Percentiles rank a stretch among this genome's conserved stretches.
Evolutionary conservation across 2,888 invertebrate species (phyloP).

Genomic region (Pristionchus mayeri): DNA sequence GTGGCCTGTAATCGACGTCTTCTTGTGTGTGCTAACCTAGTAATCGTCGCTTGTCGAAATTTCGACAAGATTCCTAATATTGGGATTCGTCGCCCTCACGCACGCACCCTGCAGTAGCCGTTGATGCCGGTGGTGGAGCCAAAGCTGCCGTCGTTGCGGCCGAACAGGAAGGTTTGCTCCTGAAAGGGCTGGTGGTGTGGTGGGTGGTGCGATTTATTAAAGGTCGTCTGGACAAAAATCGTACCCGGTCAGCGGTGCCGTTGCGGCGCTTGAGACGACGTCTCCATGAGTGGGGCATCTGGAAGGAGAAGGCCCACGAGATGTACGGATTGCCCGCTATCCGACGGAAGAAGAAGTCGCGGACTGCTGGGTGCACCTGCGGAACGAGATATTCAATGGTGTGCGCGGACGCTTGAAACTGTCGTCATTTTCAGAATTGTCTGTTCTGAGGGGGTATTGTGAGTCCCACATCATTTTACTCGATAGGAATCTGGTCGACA

Average conservation of each 20-base stretch:
- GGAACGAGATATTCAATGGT: background rate
- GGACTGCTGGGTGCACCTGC: slow-evolving; percentile 64
- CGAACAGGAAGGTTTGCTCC: slow-evolving; percentile 57
- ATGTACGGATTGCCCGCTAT: slow-evolving; percentile 65
- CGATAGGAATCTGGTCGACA: no score
- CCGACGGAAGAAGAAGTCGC: slow-evolving; percentile 67
- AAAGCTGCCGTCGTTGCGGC: slow-evolving; percentile 52
- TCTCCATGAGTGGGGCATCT: slow-evolving; percentile 55
- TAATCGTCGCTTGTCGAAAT: slow-evolving; percentile 18
- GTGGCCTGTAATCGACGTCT: slow-evolving; percentile 31
- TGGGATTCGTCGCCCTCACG: background rate
- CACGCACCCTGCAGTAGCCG: slow-evolving; percentile 44
- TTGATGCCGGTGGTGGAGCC: slow-evolving; percentile 50
- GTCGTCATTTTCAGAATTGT: no score
- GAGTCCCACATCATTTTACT: no score
- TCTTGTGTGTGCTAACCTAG: no score
- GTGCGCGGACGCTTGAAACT: no score
- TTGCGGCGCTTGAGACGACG: slow-evolving; percentile 35
- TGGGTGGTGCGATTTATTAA: background rate
- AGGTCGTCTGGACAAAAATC: background rate
- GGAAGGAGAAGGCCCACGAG: slow-evolving; percentile 70
- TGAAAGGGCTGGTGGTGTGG: slow-evolving; percentile 31
- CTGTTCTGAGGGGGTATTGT: no score
- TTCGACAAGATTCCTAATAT: background rate
- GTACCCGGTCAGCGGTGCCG: slow-evolving; percentile 26